These are phyloP conservation scores for Phalloptychus januarius DNA, from an alignment of 2,797 vertebrate species.

Conservation along the genomic window DNA sequence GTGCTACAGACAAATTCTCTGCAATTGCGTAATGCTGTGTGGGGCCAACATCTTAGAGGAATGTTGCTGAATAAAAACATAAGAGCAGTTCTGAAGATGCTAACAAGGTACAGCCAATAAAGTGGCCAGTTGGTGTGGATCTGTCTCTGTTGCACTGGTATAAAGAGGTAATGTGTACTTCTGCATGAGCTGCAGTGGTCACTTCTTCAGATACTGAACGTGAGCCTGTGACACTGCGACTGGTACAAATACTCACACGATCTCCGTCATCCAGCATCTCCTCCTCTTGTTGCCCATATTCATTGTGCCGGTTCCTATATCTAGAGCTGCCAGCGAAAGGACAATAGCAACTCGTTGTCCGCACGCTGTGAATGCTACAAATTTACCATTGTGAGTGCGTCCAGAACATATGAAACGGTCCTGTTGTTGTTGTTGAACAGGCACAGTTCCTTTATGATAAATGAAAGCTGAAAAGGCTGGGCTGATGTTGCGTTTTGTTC, in stretches of 20 bases:
- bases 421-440: constrained; percentile 4
- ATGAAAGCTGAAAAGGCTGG: background rate
- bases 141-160: background rate
- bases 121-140: background rate
- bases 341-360: constrained; percentile 66
- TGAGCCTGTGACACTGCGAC: constrained; percentile 64
- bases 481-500: constrained; percentile 35
- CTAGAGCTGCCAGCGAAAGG: constrained; percentile 32
- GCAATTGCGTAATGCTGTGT: background rate
- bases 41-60: background rate
- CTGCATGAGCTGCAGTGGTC: background rate
- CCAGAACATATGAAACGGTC: constrained; percentile 7
- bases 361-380: constrained; percentile 20
- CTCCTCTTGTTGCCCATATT: constrained; percentile 44
- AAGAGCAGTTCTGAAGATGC: background rate
- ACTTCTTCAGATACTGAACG: constrained; percentile 16
- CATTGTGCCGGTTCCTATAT: constrained; percentile 40
- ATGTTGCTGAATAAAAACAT: background rate
- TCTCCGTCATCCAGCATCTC: constrained; percentile 26
- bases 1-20: background rate
- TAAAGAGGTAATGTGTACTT: background rate
- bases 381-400: constrained; percentile 21
- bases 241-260: constrained; percentile 62
- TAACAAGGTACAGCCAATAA: background rate
- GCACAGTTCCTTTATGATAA: background rate